Evolutionary conservation across 2,113 vertebrate species (phyloP).

Genomic region (Merops nubicus): DNA sequence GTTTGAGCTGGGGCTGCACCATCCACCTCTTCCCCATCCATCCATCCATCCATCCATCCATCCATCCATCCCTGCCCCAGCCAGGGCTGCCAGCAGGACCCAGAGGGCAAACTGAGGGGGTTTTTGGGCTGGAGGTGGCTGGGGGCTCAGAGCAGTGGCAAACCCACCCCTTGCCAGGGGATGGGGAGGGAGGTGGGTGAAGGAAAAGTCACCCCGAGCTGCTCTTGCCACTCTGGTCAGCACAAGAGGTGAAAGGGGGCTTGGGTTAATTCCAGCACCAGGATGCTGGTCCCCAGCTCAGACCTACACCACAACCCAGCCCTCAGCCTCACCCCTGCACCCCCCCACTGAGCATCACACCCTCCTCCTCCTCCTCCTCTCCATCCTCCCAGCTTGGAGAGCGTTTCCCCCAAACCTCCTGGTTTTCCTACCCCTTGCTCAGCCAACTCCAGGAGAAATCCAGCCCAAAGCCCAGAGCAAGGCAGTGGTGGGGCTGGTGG

Average conservation of each 20-base stretch:
- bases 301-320: fast-evolving
- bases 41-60: too few species aligned
- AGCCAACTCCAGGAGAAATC: not conserved
- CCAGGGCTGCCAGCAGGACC: not conserved
- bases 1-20: not conserved
- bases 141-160: not conserved
- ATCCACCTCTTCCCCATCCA: not conserved
- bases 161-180: too few species aligned
- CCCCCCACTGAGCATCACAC: fast-evolving
- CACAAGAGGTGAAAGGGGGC: fast-evolving
- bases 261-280: not conserved
- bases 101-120: not conserved
- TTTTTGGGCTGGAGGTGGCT: not conserved
- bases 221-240: not conserved
- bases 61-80: not conserved
- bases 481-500: too few species aligned
- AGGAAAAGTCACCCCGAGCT: not conserved
- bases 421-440: fast-evolving
- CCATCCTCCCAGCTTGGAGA: fast-evolving
- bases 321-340: not conserved
- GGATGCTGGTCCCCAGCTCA: fast-evolving
- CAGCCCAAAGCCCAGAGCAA: not conserved
- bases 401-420: not conserved
- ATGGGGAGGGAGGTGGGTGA: not conserved
- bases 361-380: not conserved